phyloP scores from a whole-genome alignment of 2,797 vertebrate species.

The Urophycis tenuis region DNA sequence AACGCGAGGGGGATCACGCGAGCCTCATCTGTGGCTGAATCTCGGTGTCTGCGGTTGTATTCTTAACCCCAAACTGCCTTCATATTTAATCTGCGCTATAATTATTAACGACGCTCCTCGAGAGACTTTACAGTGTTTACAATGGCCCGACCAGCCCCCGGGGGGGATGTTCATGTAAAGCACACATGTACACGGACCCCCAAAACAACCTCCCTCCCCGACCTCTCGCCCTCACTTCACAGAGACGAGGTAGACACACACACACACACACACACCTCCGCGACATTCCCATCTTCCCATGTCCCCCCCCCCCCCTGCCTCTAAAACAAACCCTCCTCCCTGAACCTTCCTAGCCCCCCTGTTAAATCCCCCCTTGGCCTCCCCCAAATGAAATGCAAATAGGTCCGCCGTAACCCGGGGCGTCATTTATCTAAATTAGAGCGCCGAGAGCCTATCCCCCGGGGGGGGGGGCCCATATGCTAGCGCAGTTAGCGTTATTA shows the following conservation, averaged over 20 bases:
- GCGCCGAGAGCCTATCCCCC: slow-evolving; percentile 56
- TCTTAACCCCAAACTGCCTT: neutral
- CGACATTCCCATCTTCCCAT: slow-evolving; percentile 29
- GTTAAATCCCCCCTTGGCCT: slow-evolving; percentile 56
- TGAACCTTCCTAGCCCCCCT: slow-evolving; percentile 43
- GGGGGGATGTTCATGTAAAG: neutral
- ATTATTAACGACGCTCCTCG: neutral
- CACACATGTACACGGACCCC: neutral
- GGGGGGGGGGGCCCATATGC: slow-evolving; percentile 63
- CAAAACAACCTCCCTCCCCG: neutral
- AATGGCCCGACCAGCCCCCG: neutral
- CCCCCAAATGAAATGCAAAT: slow-evolving; percentile 67
- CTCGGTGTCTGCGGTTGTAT: neutral
- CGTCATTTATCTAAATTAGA: slow-evolving; percentile 72
- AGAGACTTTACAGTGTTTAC: neutral
- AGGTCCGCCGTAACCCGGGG: slow-evolving; percentile 57
- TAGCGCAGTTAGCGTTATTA: slow-evolving; percentile 66
- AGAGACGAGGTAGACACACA: slow-evolving; percentile 9
- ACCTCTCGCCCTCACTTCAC: neutral
- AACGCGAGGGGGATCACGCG: neutral
- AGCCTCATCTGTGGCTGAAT: neutral
- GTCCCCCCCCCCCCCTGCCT: slow-evolving; percentile 31
- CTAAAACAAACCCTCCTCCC: slow-evolving; percentile 42
- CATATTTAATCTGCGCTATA: neutral
- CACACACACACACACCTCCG: neutral